Base-by-base conservation (phyloP, 2,797 vertebrate species). In the Oceanodroma leucorhoa region DNA sequence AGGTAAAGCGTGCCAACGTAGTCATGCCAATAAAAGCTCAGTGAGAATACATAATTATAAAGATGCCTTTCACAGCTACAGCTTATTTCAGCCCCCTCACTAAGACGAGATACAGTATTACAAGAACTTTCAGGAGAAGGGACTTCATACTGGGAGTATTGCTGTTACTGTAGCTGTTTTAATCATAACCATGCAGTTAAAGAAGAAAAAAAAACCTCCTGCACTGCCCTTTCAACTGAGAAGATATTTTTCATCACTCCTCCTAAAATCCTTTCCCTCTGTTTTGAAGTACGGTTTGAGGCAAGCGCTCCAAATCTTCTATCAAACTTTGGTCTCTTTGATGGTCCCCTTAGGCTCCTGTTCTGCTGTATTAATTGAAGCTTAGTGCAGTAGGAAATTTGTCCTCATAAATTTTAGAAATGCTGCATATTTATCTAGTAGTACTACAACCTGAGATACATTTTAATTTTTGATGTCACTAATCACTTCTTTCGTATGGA, bases 211-310 rank as follows among this genome's bases (percentile, higher is more conserved):
- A 27, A 46, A 43, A 16, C 72, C 21, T 30, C 55, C n/a, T 71
- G 14, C 11, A 10, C 32, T 78, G 54, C 71, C 24, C 48, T 95
- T 94, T 96, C 80, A 90, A 48, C 43, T 57, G 50, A 87, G 50
- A 87, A 84, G 45, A 81, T 32, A 73, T 82, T 95, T 97, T 92
- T 93, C 60, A 82, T 80, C 64, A 60, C 76, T 90, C 69, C 58
- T 90, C 30, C 36, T 66, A 32, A 94, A 82, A 93, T 73, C 4
- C 38, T 89, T 92, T 95, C 75, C 54, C 43, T 76, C 69, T 81
- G 61, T 92, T 97, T 86, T 72, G 94, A 95, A 94, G 67, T 86
- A 72, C 51, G 30, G 85, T 91, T 91, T 76, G 77, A 94, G 77
- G 91, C 80, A 90, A 94, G 38, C 5, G 1, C 51, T 95, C 72